Conservation (phyloP, 1,140 invertebrate genomes). For the Episyrphus balteatus region DNA sequence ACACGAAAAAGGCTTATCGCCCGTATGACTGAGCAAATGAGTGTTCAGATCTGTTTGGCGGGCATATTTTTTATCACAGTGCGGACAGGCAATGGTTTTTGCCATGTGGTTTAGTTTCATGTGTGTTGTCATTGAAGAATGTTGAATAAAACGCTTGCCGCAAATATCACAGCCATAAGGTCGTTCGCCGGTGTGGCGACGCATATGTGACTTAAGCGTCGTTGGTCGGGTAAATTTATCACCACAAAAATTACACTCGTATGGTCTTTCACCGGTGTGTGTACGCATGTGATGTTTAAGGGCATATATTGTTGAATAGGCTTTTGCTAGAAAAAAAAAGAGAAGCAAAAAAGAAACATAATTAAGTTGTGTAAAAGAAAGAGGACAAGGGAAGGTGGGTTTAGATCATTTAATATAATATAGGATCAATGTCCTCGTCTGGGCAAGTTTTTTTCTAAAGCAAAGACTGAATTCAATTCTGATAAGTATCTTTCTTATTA, state of each 20-base stretch:
- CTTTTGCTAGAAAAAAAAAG: constrained; percentile 5
- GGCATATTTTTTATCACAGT: constrained; percentile 10
- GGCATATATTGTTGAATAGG: constrained; percentile 9
- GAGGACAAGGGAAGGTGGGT: neutral
- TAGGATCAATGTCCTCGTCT: too few relatives aligned
- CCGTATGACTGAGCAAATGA: constrained; percentile 8
- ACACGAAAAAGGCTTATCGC: constrained; percentile 9
- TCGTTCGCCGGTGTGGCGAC: constrained; percentile 56
- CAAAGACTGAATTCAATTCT: too few relatives aligned
- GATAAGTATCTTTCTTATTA: too few relatives aligned
- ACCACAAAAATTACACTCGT: constrained; percentile 26
- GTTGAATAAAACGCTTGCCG: constrained; percentile 59
- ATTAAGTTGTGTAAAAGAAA: neutral
- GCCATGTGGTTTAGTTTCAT: constrained; percentile 12
- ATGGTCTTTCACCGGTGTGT: constrained; percentile 26
- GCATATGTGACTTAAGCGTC: constrained; percentile 51
- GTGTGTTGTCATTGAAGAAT: constrained; percentile 32
- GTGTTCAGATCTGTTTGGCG: constrained; percentile 8
- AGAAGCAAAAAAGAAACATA: neutral
- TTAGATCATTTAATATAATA: neutral
- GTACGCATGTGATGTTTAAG: constrained; percentile 9
- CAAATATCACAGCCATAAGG: constrained; percentile 64
- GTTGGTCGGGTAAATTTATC: constrained; percentile 44
- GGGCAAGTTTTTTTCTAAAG: too few relatives aligned
- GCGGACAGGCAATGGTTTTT: constrained; percentile 7